Percentiles rank a stretch among this genome's conserved stretches.
These are phyloP conservation scores for Crotalus helleri DNA, from an alignment of 2,113 vertebrate genomes.

Conservation along the genomic window DNA sequence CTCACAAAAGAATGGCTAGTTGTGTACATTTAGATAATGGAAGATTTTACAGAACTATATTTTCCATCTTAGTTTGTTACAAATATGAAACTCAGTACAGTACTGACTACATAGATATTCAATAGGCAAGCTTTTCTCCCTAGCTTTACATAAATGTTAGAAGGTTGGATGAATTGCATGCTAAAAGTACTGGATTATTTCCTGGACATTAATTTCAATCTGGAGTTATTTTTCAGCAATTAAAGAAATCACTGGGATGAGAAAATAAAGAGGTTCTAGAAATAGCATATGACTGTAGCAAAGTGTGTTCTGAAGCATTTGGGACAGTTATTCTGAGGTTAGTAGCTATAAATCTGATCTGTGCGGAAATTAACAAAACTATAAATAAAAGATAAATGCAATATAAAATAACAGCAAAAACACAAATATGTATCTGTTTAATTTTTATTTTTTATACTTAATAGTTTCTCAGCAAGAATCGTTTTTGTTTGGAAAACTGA, in stretches of 20 bases:
- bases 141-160: slow-evolving; percentile 13
- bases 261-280: background rate
- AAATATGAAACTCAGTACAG: background rate
- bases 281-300: background rate
- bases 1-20: background rate
- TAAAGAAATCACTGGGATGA: background rate
- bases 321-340: background rate
- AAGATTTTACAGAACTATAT: background rate
- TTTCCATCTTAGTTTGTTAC: background rate
- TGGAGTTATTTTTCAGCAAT: background rate
- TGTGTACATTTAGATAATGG: background rate
- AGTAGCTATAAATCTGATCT: background rate
- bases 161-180: background rate
- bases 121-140: background rate
- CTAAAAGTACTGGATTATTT: background rate
- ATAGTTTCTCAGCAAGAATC: background rate
- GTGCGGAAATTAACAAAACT: background rate
- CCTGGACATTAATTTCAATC: slow-evolving; percentile 3
- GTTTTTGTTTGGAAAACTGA: background rate
- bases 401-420: background rate
- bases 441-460: background rate
- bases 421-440: background rate
- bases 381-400: background rate
- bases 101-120: background rate
- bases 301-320: background rate